phyloP scores from a whole-genome alignment of 1,140 invertebrate genomes.

The Solenopsis fugax region DNA sequence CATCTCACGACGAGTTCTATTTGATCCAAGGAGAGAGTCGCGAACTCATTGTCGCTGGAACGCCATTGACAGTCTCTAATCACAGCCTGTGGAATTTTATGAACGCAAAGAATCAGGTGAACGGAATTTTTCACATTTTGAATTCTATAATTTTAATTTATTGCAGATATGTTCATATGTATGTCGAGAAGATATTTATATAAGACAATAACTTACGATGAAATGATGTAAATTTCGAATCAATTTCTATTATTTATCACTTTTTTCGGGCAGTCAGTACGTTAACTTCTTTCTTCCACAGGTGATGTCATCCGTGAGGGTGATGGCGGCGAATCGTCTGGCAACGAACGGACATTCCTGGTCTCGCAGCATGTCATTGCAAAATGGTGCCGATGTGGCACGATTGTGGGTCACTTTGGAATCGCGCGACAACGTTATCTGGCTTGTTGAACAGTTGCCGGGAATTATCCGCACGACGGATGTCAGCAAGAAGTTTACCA shows the following conservation, averaged over 20 bases:
- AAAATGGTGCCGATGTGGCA: constrained; percentile 94
- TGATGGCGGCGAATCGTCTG: constrained; percentile 95
- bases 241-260: background rate
- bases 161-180: background rate
- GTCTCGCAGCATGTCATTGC: constrained; percentile 88
- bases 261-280: background rate
- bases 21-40: constrained; percentile 87
- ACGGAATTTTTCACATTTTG: background rate
- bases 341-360: constrained; percentile 91
- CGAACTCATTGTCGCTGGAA: constrained; percentile 88
- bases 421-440: constrained; percentile 87
- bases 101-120: constrained; percentile 75
- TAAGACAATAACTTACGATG: background rate
- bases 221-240: constrained; percentile 12
- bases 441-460: constrained; percentile 95
- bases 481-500: constrained; percentile 89
- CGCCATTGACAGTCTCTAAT: constrained; percentile 83
- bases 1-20: constrained; percentile 96
- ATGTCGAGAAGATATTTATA: background rate
- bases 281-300: constrained; percentile 73
- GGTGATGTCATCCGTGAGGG: constrained; percentile 92
- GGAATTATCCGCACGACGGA: constrained; percentile 90
- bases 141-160: background rate
- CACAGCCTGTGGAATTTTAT: constrained; percentile 73
- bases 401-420: constrained; percentile 96